phyloP scores from a whole-genome alignment of 2,797 vertebrate genomes.

The Periparus ater region DNA sequence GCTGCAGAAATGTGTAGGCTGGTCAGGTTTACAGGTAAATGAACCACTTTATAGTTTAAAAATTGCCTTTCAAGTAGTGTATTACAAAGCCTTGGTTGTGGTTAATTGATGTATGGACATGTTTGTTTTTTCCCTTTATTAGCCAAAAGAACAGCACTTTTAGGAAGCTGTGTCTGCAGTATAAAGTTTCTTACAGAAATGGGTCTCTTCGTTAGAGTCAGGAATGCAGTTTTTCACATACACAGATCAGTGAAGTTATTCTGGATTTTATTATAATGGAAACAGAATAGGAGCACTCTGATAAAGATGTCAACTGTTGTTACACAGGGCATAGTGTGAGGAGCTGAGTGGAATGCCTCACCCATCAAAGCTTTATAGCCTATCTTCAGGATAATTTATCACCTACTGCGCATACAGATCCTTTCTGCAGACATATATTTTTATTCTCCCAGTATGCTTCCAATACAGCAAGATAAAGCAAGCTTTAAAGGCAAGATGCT shows the following conservation, averaged over 20 bases:
- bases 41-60: constrained; percentile 28
- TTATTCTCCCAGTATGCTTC: constrained; percentile 32
- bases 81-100: not conserved
- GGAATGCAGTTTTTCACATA: not conserved
- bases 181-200: not conserved
- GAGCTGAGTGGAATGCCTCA: constrained; percentile 39
- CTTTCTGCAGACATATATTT: constrained; percentile 13
- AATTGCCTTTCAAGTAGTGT: not conserved
- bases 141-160: not conserved
- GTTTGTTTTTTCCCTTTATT: not conserved
- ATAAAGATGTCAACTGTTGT: constrained; percentile 41
- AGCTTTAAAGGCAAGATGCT: not conserved
- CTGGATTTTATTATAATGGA: constrained; percentile 17
- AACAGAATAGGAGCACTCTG: not conserved
- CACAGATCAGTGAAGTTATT: not conserved
- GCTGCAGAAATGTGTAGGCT: constrained; percentile 12
- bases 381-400: constrained; percentile 42
- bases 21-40: constrained; percentile 29
- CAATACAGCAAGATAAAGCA: constrained; percentile 8
- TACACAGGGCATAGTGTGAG: not conserved
- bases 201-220: not conserved
- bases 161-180: not conserved
- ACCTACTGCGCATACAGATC: not conserved
- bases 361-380: constrained; percentile 25
- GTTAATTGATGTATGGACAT: constrained; percentile 1